phyloP scores from a whole-genome alignment of 1,140 invertebrate genomes.

The Drosophila truncata region DNA sequence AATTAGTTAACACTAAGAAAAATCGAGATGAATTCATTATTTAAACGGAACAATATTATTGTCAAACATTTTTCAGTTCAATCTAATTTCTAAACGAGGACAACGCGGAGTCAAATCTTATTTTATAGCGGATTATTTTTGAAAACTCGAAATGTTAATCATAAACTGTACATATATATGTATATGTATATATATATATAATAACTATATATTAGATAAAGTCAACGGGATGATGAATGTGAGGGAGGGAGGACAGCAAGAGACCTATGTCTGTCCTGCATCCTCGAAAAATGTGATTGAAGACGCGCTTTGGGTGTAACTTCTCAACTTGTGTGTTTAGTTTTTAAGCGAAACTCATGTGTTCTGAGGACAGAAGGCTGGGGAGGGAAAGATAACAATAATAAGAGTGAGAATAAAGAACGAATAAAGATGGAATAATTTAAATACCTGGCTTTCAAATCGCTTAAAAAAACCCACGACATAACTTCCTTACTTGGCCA shows the following conservation, averaged over 20 bases:
- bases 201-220: constrained; percentile 15
- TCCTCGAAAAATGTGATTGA: constrained; percentile 64
- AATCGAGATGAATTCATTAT: background rate
- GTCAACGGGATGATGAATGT: constrained; percentile 27
- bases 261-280: constrained; percentile 3
- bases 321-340: constrained; percentile 61
- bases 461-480: background rate
- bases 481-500: constrained; percentile 88
- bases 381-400: background rate
- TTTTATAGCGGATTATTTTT: constrained; percentile 9
- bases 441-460: constrained; percentile 2
- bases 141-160: constrained; percentile 24
- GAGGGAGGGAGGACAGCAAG: background rate
- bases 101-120: background rate
- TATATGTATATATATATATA: constrained; percentile 10
- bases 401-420: constrained; percentile 14
- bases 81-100: constrained; percentile 3
- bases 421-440: background rate
- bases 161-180: constrained; percentile 4
- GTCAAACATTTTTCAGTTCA: constrained; percentile 16
- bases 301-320: constrained; percentile 35
- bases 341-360: constrained; percentile 64
- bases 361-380: constrained; percentile 26
- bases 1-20: background rate
- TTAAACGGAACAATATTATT: constrained; percentile 13